These are phyloP conservation scores for Piaya cayana DNA, from an alignment of 2,113 vertebrate genomes.

Conservation along the genomic window DNA sequence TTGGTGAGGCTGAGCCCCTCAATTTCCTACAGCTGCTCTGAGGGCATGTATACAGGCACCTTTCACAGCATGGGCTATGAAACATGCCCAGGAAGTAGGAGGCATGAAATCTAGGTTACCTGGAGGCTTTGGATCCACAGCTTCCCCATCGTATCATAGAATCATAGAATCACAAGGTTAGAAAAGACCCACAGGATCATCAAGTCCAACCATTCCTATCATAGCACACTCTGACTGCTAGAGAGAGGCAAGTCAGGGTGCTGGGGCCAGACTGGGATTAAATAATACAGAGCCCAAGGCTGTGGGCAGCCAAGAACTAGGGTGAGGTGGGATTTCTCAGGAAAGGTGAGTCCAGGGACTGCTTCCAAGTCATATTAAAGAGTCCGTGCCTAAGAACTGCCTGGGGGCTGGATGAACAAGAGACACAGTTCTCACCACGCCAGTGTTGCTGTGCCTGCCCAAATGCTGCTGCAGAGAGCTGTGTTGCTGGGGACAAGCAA, in stretches of 20 bases:
- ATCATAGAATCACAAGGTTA: too few species aligned
- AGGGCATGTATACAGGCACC: background rate
- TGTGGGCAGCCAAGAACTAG: background rate
- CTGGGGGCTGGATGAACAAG: background rate
- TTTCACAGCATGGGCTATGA: background rate
- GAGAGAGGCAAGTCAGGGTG: rapidly evolving
- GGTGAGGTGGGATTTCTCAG: background rate
- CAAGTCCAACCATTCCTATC: too few species aligned
- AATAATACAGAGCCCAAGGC: background rate
- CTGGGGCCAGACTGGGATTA: background rate
- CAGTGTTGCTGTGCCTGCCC: background rate
- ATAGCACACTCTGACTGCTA: background rate
- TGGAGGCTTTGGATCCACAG: background rate
- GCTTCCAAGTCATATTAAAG: background rate
- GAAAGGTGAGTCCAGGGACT: background rate
- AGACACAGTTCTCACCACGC: rapidly evolving
- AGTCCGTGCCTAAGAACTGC: background rate
- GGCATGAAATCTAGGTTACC: background rate
- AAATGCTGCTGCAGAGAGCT: background rate
- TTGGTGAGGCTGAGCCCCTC: background rate
- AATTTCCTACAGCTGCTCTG: background rate
- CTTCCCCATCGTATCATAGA: background rate
- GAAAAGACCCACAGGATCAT: too few species aligned
- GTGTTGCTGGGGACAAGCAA: background rate
- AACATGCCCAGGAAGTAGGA: background rate